phyloP scores from a whole-genome alignment of 2,113 vertebrate species.

The Alosa alosa region DNA sequence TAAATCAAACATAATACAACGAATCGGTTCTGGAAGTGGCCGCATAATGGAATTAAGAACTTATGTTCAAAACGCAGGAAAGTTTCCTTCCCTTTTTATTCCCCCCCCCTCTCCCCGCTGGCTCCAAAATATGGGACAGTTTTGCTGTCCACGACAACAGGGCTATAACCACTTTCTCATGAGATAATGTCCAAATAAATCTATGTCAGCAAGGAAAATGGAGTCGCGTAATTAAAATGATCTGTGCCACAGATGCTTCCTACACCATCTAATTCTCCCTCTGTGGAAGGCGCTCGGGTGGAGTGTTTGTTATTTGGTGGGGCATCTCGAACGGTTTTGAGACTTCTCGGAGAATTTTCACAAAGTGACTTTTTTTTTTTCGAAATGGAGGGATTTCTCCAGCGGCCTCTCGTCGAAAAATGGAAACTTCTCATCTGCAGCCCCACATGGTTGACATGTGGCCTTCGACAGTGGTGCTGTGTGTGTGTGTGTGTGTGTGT shows the following conservation, averaged over 20 bases:
- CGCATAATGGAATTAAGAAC: conserved; percentile 64
- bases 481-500: conserved; percentile 7
- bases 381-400: conserved; percentile 49
- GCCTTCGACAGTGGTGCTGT: conserved; percentile 17
- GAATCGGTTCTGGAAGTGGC: conserved; percentile 61
- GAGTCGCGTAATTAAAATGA: conserved; percentile 67
- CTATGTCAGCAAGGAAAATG: conserved; percentile 63
- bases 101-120: background rate
- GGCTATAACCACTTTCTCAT: conserved; percentile 56
- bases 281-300: conserved; percentile 51
- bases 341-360: conserved; percentile 61
- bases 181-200: conserved; percentile 67
- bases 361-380: conserved; percentile 53
- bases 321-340: conserved; percentile 55
- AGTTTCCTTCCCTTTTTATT: background rate
- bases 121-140: conserved; percentile 49
- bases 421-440: conserved; percentile 19
- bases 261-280: conserved; percentile 64
- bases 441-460: conserved; percentile 32
- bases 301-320: conserved; percentile 61
- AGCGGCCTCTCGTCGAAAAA: conserved; percentile 39
- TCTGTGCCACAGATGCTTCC: conserved; percentile 67
- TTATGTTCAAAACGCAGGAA: conserved; percentile 59
- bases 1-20: conserved; percentile 62
- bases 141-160: conserved; percentile 47